Percentiles rank a stretch among this genome's conserved stretches.
Evolutionary conservation across 1,140 invertebrate genomes (phyloP).

Genomic region (Aphidius gifuensis): DNA sequence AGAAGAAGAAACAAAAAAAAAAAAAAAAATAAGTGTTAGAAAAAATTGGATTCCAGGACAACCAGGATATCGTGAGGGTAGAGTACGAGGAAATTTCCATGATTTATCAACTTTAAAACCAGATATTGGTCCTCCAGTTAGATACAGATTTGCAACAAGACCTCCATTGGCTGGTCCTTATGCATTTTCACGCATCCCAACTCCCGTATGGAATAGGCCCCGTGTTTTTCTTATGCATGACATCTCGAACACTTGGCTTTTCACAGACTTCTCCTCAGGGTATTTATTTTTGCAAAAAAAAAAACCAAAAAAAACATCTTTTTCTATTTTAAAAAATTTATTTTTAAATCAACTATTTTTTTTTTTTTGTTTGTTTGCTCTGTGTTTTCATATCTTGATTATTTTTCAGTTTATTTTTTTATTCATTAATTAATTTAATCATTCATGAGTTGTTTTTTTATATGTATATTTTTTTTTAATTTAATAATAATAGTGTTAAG

Average conservation of each 20-base stretch:
- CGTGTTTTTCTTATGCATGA: slow-evolving; percentile 73
- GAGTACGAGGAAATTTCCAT: slow-evolving; percentile 51
- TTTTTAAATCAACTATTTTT: slow-evolving; percentile 1
- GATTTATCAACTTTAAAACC: slow-evolving; percentile 51
- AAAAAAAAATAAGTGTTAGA: not conserved
- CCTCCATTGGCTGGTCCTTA: slow-evolving; percentile 83
- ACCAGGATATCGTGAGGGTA: slow-evolving; percentile 48
- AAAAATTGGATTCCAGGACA: slow-evolving; percentile 48
- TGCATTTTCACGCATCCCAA: slow-evolving; percentile 82
- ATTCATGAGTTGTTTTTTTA: too few relatives aligned
- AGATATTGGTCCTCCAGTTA: slow-evolving; percentile 55
- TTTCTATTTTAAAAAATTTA: slow-evolving; percentile 15
- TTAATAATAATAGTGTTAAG: slow-evolving; percentile 47
- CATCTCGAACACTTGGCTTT: slow-evolving; percentile 79
- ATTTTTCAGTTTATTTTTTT: not conserved
- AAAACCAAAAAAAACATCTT: slow-evolving; percentile 19
- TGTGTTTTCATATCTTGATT: slow-evolving; percentile 1
- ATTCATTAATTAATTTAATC: not conserved
- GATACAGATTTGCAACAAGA: slow-evolving; percentile 67
- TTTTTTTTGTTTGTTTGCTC: not conserved
- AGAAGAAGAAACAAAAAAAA: too few relatives aligned
- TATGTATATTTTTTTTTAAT: not conserved
- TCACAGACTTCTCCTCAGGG: slow-evolving; percentile 77
- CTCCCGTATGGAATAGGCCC: slow-evolving; percentile 74
- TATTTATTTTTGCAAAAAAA: slow-evolving; percentile 49